These are phyloP conservation scores for Dreissena polymorpha DNA, from an alignment of 1,140 invertebrate species.

Conservation along the genomic window DNA sequence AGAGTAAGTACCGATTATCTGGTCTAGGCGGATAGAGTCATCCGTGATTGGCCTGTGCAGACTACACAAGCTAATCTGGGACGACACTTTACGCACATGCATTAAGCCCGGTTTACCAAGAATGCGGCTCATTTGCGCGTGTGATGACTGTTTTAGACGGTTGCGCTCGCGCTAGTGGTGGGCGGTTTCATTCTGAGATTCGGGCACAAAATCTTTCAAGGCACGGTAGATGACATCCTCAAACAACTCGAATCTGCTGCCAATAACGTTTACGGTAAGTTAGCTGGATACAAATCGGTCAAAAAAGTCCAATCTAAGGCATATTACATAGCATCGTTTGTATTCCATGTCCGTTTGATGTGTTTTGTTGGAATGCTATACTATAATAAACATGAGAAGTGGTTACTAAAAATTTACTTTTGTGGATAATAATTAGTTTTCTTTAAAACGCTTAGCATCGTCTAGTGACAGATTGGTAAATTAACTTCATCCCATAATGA, in stretches of 20 bases:
- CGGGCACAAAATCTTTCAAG: background rate
- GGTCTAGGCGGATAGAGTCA: background rate
- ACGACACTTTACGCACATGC: background rate
- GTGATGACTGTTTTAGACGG: background rate
- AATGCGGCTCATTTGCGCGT: background rate
- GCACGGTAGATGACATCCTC: background rate
- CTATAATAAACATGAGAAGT: background rate
- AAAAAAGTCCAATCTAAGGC: background rate
- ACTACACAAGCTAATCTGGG: background rate
- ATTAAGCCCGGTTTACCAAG: background rate
- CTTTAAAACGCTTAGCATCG: background rate
- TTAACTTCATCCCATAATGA: background rate
- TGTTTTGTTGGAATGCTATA: background rate
- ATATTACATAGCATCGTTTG: background rate
- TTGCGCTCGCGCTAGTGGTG: background rate
- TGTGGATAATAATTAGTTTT: background rate
- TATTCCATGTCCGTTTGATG: background rate
- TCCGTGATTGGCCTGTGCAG: background rate
- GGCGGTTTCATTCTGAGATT: background rate
- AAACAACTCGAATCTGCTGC: background rate
- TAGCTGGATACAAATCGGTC: background rate
- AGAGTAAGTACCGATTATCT: background rate
- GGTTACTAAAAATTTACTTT: background rate
- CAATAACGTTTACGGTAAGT: background rate
- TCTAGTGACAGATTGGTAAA: too few species aligned